phyloP scores from a whole-genome alignment of 30 jellyfish, hydroid and myxozoan genomes.

The Aurelia aurita complex sp. Pacific region DNA sequence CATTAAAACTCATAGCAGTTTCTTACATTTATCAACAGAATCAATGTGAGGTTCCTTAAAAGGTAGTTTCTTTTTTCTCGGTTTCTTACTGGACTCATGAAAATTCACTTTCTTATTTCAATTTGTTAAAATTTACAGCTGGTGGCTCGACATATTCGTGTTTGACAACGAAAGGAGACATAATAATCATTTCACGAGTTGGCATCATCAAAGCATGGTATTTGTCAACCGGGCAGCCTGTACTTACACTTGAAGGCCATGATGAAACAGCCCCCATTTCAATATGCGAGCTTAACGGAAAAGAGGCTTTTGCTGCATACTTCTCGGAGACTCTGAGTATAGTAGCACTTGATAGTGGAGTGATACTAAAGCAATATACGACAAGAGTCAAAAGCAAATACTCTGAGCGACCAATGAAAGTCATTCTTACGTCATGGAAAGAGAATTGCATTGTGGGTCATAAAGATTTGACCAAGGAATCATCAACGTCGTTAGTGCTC shows the following conservation, averaged over 20 bases:
- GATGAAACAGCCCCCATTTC: constrained; percentile 63
- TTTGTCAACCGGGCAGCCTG: constrained; percentile 64
- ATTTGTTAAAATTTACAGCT: neutral
- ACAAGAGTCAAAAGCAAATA: constrained; percentile 16
- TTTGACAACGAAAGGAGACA: constrained; percentile 24
- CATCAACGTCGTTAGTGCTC: constrained; percentile 1
- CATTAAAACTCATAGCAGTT: too few relatives aligned
- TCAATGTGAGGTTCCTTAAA: too few relatives aligned
- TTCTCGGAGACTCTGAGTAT: constrained; percentile 13
- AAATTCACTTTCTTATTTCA: too few relatives aligned
- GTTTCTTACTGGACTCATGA: too few relatives aligned
- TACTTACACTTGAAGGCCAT: constrained; percentile 41
- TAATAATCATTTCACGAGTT: constrained; percentile 24
- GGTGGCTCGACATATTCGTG: constrained; percentile 67
- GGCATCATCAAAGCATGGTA: constrained; percentile 66
- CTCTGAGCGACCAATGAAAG: constrained; percentile 13
- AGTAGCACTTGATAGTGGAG: constrained; percentile 45
- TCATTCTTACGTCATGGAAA: constrained; percentile 34
- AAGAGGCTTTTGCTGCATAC: constrained; percentile 45
- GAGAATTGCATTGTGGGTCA: constrained; percentile 37
- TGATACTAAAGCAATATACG: constrained; percentile 18
- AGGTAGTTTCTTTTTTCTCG: too few relatives aligned
- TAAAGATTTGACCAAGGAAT: constrained; percentile 18
- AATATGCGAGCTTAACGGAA: constrained; percentile 7
- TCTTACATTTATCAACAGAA: too few relatives aligned